Conservation (phyloP, 30 jellyfish, hydroid and myxozoan genomes). For the Hydra vulgaris region DNA sequence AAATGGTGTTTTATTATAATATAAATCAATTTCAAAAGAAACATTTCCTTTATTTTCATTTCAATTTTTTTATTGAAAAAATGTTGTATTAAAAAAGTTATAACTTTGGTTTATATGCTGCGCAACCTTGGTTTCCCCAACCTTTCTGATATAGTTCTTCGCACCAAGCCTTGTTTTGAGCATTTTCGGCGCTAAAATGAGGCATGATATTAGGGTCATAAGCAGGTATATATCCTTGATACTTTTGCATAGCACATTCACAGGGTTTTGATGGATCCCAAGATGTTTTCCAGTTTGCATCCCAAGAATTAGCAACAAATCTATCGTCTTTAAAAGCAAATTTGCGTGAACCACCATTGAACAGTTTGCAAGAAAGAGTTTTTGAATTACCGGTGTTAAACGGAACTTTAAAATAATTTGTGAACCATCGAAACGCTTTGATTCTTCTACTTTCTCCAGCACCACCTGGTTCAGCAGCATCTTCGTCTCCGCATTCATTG, state of each 20-base stretch:
- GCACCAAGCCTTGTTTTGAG: slow-evolving; percentile 74
- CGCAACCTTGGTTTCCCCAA: slow-evolving; percentile 82
- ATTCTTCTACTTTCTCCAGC: slow-evolving; percentile 90
- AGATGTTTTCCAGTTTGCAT: slow-evolving; percentile 81
- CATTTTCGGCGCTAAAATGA: slow-evolving; percentile 42
- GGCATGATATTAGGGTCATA: slow-evolving; percentile 78
- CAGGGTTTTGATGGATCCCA: slow-evolving; percentile 89
- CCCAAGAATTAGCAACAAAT: slow-evolving; percentile 76
- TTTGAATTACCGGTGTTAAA: slow-evolving; percentile 52
- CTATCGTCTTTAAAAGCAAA: slow-evolving; percentile 70
- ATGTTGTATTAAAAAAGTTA: too few species aligned
- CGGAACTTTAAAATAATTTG: slow-evolving; percentile 58
- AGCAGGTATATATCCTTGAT: slow-evolving; percentile 85
- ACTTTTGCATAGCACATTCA: slow-evolving; percentile 77
- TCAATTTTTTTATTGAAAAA: too few species aligned
- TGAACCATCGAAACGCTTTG: slow-evolving; percentile 81
- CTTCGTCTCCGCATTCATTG: slow-evolving; percentile 94
- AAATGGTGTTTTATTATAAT: too few species aligned
- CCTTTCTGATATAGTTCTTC: slow-evolving; percentile 76
- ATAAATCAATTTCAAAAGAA: too few species aligned
- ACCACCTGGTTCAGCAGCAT: slow-evolving; percentile 74
- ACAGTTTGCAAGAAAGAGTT: slow-evolving; percentile 67
- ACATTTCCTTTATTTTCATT: too few species aligned
- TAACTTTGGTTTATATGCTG: slow-evolving; percentile 30
- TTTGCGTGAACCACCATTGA: slow-evolving; percentile 63